phyloP scores from a whole-genome alignment of 2,113 vertebrate species.

The Oncorhynchus kisutch region DNA sequence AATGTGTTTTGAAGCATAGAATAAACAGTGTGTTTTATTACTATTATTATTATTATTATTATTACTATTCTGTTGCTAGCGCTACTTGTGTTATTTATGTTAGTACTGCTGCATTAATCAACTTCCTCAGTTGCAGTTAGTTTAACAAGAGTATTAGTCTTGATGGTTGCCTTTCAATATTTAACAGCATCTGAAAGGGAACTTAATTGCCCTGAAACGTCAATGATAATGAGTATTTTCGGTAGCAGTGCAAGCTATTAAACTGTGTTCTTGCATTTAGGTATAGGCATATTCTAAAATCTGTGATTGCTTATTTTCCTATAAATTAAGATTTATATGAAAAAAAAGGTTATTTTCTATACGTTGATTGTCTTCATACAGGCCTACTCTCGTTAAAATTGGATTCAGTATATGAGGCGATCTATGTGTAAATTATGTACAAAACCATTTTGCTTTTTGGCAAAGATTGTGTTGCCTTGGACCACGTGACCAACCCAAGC shows the following conservation, averaged over 20 bases:
- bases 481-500: constrained; percentile 71
- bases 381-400: neutral
- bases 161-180: neutral
- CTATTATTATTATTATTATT: neutral
- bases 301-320: constrained; percentile 49
- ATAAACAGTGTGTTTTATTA: neutral
- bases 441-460: neutral
- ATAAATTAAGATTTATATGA: neutral
- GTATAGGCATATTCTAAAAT: neutral
- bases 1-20: too few relatives aligned
- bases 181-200: neutral
- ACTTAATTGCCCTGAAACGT: neutral
- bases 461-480: constrained; percentile 30
- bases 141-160: constrained; percentile 1
- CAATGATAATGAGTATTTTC: neutral
- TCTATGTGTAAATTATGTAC: constrained; percentile 60
- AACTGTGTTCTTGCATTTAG: neutral
- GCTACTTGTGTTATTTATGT: neutral
- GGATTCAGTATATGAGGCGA: constrained; percentile 65
- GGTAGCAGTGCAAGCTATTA: neutral
- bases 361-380: constrained; percentile 65
- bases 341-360: constrained; percentile 14
- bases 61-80: neutral
- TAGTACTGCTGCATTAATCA: neutral
- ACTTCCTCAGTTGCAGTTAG: neutral